Evolutionary conservation across 2,113 vertebrate genomes (phyloP).

Genomic region (Zosterops hypoxanthus): DNA sequence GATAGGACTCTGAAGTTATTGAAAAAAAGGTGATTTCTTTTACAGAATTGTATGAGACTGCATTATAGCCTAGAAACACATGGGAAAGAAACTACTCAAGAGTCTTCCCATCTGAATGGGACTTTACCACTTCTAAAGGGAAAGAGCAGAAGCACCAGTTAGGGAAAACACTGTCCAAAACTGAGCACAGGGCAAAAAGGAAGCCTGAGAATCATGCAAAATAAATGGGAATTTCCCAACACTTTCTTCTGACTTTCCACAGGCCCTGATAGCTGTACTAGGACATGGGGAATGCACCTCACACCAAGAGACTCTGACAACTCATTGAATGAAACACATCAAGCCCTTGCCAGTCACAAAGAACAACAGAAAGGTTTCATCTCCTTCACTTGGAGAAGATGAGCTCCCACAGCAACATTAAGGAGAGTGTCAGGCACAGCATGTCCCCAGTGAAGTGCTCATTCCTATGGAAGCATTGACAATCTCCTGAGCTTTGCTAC

Average conservation of each 20-base stretch:
- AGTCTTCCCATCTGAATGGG: background rate
- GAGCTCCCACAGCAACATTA: background rate
- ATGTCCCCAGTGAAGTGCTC: background rate
- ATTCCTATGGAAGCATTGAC: background rate
- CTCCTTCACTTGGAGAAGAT: background rate
- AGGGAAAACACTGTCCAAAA: background rate
- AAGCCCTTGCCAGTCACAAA: background rate
- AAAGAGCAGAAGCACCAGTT: background rate
- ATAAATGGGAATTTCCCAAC: background rate
- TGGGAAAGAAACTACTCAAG: background rate
- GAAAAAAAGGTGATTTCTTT: background rate
- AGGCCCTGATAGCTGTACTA: background rate
- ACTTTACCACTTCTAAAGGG: background rate
- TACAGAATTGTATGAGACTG: background rate
- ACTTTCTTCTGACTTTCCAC: background rate
- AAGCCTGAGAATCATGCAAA: background rate
- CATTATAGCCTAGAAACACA: background rate
- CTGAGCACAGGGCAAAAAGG: background rate
- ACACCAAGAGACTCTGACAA: too few relatives aligned
- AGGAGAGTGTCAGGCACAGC: background rate
- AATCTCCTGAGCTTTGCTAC: background rate
- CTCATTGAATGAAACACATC: background rate
- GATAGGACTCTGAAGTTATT: background rate
- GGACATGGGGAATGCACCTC: background rate
- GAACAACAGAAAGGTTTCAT: background rate